A percentile compares a stretch with the other conserved stretches of the same genome.
These are phyloP conservation scores for Salvelinus alpinus DNA, from an alignment of 2,113 vertebrate genomes.

Conservation along the genomic window DNA sequence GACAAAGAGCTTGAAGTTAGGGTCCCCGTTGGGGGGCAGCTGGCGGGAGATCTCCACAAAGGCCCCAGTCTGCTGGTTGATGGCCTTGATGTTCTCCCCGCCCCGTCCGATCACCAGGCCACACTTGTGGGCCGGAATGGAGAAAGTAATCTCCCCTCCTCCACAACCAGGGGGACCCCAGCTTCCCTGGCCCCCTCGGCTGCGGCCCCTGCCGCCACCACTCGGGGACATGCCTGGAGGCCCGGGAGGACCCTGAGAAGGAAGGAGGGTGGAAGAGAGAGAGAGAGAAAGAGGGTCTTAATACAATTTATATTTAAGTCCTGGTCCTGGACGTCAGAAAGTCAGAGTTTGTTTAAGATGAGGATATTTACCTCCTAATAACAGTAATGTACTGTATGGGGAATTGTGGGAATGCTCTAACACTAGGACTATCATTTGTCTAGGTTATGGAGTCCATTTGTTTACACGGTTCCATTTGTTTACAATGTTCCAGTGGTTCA, in stretches of 20 bases:
- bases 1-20: conserved; percentile 89
- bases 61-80: conserved; percentile 92
- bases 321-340: not conserved
- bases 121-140: conserved; percentile 90
- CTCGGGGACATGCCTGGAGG: conserved; percentile 81
- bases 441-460: too few relatives aligned
- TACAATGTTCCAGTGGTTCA: not conserved
- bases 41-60: conserved; percentile 92
- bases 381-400: too few relatives aligned
- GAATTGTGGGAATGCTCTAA: too few relatives aligned
- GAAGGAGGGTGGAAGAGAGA: not conserved
- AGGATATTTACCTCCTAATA: not conserved
- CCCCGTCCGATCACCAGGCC: conserved; percentile 91
- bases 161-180: conserved; percentile 86
- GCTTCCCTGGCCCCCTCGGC: conserved; percentile 83
- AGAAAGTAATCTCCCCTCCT: conserved; percentile 89
- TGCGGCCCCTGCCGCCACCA: conserved; percentile 77
- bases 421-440: too few relatives aligned
- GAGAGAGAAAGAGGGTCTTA: not conserved
- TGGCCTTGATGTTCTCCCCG: conserved; percentile 90
- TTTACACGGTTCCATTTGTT: too few relatives aligned
- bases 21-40: conserved; percentile 87
- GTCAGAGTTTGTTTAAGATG: not conserved
- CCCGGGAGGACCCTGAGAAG: conserved; percentile 74
- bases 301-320: not conserved